phyloP scores from a whole-genome alignment of 1,140 invertebrate genomes.

The Euura lappo region DNA sequence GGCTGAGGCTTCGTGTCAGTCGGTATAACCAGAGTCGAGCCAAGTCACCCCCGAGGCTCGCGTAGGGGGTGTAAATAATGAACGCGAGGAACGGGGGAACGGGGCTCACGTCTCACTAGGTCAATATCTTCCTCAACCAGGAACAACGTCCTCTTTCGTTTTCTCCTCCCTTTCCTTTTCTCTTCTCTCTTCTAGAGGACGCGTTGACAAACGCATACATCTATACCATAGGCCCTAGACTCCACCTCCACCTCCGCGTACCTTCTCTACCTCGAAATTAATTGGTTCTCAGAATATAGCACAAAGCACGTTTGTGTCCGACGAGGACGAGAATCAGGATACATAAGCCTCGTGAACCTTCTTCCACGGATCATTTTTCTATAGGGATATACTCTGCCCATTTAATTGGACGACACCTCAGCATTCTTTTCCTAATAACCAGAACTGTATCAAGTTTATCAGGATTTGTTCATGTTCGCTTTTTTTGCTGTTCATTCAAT shows the following conservation, averaged over 20 bases:
- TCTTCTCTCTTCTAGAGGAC: background rate
- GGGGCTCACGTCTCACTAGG: constrained; percentile 1
- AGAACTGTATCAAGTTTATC: too few species aligned
- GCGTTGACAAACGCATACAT: background rate
- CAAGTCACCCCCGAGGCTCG: background rate
- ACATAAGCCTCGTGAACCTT: too few species aligned
- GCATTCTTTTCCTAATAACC: too few species aligned
- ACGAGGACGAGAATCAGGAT: too few species aligned
- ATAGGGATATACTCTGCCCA: too few species aligned
- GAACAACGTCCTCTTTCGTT: background rate
- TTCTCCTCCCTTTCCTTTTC: background rate
- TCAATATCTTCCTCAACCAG: background rate
- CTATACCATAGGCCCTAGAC: background rate
- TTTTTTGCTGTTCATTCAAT: too few species aligned
- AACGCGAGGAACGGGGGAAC: background rate
- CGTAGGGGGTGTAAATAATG: background rate
- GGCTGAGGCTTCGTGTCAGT: background rate
- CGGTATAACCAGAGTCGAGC: background rate
- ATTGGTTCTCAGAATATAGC: background rate
- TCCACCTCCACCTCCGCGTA: background rate
- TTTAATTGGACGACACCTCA: too few species aligned
- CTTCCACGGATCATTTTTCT: too few species aligned
- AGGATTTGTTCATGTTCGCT: too few species aligned
- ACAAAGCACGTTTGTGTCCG: too few species aligned
- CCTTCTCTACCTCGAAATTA: background rate